These are phyloP conservation scores for Oryzias woworae DNA, from an alignment of 2,113 vertebrate species.

Conservation along the genomic window DNA sequence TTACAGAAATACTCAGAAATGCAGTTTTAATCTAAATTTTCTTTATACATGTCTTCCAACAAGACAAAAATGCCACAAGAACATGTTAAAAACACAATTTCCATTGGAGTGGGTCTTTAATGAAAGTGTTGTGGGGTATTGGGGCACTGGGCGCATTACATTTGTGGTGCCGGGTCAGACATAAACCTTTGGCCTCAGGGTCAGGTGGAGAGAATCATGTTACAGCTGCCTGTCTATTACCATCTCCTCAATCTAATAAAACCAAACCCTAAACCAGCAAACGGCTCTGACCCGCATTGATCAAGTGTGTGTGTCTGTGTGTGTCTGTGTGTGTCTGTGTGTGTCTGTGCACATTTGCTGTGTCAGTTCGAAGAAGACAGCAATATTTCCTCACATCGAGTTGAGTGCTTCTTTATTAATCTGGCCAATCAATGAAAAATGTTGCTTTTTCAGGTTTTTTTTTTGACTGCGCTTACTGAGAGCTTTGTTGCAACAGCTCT, in stretches of 20 bases:
- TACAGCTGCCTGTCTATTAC: constrained; percentile 71
- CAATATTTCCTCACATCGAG: constrained; percentile 36
- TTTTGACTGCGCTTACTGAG: constrained; percentile 11
- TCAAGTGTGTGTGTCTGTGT: constrained; percentile 23
- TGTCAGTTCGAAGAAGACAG: constrained; percentile 24
- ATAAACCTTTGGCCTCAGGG: constrained; percentile 52
- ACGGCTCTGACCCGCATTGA: constrained; percentile 54
- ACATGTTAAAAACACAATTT: no score
- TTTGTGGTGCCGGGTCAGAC: constrained; percentile 43
- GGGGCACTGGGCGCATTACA: constrained; percentile 26
- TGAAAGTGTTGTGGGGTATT: not conserved
- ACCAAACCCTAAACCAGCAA: constrained; percentile 41
- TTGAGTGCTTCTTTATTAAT: constrained; percentile 39
- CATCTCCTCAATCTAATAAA: constrained; percentile 64
- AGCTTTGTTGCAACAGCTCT: not conserved
- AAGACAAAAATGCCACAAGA: no score
- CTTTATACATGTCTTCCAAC: no score
- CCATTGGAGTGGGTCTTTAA: no score
- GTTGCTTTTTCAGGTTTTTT: constrained; percentile 28
- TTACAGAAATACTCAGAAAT: no score
- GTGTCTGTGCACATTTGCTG: not conserved
- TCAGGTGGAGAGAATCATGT: constrained; percentile 53
- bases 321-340: not conserved
- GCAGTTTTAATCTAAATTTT: no score
- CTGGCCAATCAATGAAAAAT: constrained; percentile 36